A percentile compares a stretch with the other conserved stretches of the same genome.
Evolutionary conservation across 2,797 vertebrate genomes (phyloP).

Genomic region (Falco columbarius): DNA sequence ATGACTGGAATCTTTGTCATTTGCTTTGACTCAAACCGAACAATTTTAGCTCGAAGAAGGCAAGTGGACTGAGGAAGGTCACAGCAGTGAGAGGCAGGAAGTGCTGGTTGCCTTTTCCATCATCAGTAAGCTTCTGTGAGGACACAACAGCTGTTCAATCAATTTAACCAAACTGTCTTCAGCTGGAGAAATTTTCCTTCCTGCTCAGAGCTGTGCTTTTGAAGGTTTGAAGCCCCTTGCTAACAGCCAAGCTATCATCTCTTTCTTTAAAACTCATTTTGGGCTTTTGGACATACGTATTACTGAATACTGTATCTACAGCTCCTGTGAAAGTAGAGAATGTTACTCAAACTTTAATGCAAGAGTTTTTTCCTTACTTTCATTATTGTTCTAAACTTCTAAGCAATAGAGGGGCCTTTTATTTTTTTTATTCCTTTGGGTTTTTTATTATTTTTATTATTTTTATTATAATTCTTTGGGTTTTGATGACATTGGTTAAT

Average conservation of each 20-base stretch:
- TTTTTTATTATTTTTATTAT: not conserved
- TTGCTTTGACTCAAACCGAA: not conserved
- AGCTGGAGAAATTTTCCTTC: not conserved
- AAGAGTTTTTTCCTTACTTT: not conserved
- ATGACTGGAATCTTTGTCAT: fast-evolving
- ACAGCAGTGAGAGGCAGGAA: not conserved
- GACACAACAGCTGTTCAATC: not conserved
- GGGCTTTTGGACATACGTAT: not conserved
- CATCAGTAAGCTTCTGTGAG: not conserved
- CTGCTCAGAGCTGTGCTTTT: not conserved
- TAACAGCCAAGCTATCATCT: not conserved
- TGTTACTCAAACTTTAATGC: not conserved
- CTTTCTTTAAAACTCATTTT: not conserved
- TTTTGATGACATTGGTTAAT: not conserved
- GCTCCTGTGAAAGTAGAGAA: not conserved
- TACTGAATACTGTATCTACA: not conserved
- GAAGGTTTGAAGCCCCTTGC: not conserved
- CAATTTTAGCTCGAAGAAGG: not conserved
- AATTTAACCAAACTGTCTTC: not conserved
- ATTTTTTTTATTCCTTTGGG: not conserved
- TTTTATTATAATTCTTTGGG: not conserved
- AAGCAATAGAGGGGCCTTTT: not conserved
- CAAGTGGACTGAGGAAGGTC: not conserved
- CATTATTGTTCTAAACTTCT: not conserved
- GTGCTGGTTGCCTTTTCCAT: not conserved